Evolutionary conservation across 2,888 invertebrate genomes (phyloP), one percentile per base, ranked within the genome.

Genomic region (Coenonympha glycerion): DNA sequence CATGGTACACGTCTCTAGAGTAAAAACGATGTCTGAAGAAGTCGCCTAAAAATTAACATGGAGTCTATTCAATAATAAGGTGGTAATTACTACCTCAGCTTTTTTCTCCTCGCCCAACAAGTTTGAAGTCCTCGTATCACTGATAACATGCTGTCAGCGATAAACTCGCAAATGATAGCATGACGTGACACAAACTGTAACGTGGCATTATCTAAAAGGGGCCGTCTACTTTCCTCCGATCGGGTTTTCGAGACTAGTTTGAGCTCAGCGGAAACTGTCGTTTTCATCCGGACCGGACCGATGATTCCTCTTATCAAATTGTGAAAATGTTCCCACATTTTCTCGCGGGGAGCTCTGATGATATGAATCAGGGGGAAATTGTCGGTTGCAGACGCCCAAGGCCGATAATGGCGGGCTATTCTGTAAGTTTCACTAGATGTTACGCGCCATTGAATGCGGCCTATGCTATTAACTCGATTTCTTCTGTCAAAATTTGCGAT

Each of bases 301-400:
- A 82, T 79, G 85, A 79, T 81, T 79, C 81, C 72, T 70, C 79
- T 80, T 78, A 85, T 86, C 83, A 86, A 86, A 86, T 85, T 81
- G 82, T 83, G 84, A 84, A 87, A 84, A 85, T 83, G 74, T 85
- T 84, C 84, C 80, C 84, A 83, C 83, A 84, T 86, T 87, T 86
- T 87, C 86, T 85, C 72, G 71, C 62, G 63, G 71, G 68, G 65
- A 68, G 71, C 71, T 69, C 65, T 68, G 83, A 86, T 87, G 77
- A 84, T 86, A 86, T 84, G 83, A 78, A 87, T 87, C 85, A 83
- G 83, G 75, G 73, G 71, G 77, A 84, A 82, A 86, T 86, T 84
- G 76, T 72, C 70, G 76, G 79, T 71, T 61, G 68, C 66, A 28
- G 66, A 64, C 71, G 84, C 84, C 77, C 69, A 72, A 65, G 83